These are phyloP conservation scores for Caerostris darwini DNA, from an alignment of 1,140 invertebrate genomes.

Conservation along the genomic window DNA sequence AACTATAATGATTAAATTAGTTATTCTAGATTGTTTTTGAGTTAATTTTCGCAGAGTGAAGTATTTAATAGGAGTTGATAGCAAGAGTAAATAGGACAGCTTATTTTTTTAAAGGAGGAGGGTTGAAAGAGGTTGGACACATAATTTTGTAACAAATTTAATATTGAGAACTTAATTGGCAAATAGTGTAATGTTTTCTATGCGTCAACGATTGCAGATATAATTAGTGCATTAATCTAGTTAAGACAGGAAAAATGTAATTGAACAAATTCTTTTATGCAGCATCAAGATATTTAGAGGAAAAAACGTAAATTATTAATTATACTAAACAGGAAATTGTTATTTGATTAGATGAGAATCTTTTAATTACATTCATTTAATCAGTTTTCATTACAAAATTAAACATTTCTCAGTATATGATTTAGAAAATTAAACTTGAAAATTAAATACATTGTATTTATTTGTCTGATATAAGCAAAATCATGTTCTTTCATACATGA, in stretches of 20 bases:
- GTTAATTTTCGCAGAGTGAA: conserved; percentile 45
- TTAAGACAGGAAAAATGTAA: not conserved
- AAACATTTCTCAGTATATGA: no score
- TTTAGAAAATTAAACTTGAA: no score
- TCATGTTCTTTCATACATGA: no score
- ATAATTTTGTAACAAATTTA: conserved; percentile 54
- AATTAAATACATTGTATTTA: no score
- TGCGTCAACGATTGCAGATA: not conserved
- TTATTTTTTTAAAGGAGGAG: not conserved
- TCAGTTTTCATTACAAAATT: no score
- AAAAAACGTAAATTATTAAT: not conserved
- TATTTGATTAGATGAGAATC: no score
- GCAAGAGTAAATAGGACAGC: conserved; percentile 32
- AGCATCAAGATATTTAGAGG: not conserved
- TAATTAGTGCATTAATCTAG: conserved; percentile 27
- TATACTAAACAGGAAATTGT: not conserved
- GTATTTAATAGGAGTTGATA: conserved; percentile 66
- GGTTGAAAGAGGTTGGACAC: not conserved
- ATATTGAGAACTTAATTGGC: conserved; percentile 32
- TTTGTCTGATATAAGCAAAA: no score
- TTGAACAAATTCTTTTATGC: not conserved
- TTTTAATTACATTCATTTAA: no score
- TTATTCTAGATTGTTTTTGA: conserved; percentile 41
- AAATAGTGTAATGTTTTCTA: conserved; percentile 1
- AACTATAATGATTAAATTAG: conserved; percentile 75